These are phyloP conservation scores for Metacarcinus magister DNA, from an alignment of 2,888 invertebrate species.

Conservation along the genomic window DNA sequence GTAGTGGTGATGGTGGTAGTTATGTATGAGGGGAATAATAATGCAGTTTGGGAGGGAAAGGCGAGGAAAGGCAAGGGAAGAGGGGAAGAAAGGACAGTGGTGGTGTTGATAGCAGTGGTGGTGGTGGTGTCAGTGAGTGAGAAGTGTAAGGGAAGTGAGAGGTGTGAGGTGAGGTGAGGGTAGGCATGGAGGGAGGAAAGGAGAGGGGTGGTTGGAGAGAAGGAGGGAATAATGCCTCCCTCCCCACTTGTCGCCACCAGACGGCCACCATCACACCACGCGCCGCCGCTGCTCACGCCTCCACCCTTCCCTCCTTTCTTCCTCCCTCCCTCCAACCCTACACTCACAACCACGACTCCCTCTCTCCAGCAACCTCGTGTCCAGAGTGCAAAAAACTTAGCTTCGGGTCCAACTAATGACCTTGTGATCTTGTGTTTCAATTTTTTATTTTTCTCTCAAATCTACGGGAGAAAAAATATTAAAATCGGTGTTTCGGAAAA, in stretches of 20 bases:
- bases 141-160: neutral
- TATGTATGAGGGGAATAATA: neutral
- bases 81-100: constrained; percentile 5
- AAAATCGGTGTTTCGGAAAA: neutral
- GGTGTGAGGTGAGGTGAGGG: constrained; percentile 14
- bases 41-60: neutral
- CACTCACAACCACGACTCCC: neutral
- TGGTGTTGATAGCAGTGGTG: neutral
- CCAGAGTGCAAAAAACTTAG: neutral
- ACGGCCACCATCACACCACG: constrained; percentile 3
- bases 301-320: neutral
- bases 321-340: neutral
- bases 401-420: neutral
- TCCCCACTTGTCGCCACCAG: constrained; percentile 37
- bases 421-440: neutral
- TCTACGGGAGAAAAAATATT: neutral
- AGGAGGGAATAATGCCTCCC: constrained; percentile 6
- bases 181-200: neutral
- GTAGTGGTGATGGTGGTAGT: neutral
- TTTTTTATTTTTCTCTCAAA: neutral
- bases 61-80: neutral
- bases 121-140: neutral
- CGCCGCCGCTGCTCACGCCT: constrained; percentile 5
- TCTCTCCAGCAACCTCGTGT: neutral
- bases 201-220: neutral